Conservation (phyloP, 2,113 vertebrate species). For the Hippocampus guttulatus region DNA sequence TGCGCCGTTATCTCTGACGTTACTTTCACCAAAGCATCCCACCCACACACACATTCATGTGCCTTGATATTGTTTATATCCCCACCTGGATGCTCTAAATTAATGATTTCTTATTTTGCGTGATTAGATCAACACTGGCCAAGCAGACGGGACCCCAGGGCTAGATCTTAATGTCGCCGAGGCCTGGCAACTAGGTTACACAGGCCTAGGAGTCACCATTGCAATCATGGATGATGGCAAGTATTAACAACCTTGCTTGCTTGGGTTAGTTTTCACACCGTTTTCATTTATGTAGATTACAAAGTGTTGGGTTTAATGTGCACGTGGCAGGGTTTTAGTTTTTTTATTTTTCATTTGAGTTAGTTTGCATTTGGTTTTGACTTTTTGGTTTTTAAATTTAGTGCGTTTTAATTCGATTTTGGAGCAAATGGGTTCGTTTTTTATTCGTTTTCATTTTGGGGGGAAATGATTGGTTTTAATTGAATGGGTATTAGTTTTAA, state of each 20-base stretch:
- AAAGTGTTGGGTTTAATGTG: neutral
- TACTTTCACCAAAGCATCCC: slow-evolving; percentile 41
- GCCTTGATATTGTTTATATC: slow-evolving; percentile 33
- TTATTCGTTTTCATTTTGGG: too few relatives aligned
- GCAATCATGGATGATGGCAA: slow-evolving; percentile 98
- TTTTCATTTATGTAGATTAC: neutral
- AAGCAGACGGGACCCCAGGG: slow-evolving; percentile 96
- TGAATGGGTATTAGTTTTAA: too few relatives aligned
- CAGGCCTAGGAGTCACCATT: slow-evolving; percentile 94
- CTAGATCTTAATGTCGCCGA: slow-evolving; percentile 97
- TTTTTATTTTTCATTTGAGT: too few relatives aligned
- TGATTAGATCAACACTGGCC: slow-evolving; percentile 95
- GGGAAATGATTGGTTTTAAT: too few relatives aligned
- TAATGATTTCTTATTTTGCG: slow-evolving; percentile 57
- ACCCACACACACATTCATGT: slow-evolving; percentile 3
- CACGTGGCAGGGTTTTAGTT: too few relatives aligned
- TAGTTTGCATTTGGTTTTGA: too few relatives aligned
- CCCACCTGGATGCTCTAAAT: slow-evolving; percentile 41
- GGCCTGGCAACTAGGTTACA: slow-evolving; percentile 95
- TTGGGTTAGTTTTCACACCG: neutral
- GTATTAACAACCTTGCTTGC: neutral
- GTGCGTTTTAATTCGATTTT: too few relatives aligned
- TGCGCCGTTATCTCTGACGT: slow-evolving; percentile 51
- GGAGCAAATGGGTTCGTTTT: too few relatives aligned
- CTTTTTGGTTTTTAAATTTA: too few relatives aligned